Evolutionary conservation across 2,888 invertebrate species (phyloP), one percentile per base, ranked within the genome.

Genomic region (Eupithecia dodoneata): DNA sequence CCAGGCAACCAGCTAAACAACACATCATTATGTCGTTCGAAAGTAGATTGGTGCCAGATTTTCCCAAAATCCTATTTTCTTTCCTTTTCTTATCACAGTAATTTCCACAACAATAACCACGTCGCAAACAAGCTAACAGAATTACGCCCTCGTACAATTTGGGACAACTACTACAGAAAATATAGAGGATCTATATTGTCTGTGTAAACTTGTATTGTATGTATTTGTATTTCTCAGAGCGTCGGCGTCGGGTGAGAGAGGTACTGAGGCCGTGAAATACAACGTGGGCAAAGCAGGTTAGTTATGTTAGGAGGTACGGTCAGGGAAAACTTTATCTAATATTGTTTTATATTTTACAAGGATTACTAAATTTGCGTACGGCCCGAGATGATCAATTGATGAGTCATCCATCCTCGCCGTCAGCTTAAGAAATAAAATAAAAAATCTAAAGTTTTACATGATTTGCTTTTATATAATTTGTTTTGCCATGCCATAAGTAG

Each of bases 191-290:
- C 18, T 63, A 10, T 63, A 63, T 63, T 15, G 42, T 66, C 42
- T 66, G 15, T 42, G 66, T 66, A 15, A 15, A 44, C 13, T 42
- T 42, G 41, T 65, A 65, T 63, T 18, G 10, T 41, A 42, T 42
- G 42, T 42, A 66, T 65, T 41, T 42, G 66, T 66, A 42, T 42
- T 41, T 66, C 15, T 66, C 66, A 15, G 66, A 66, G 42, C 66
- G 63, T 18, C 63, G 63, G 18, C 66, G 63, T 18, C 63, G 63
- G 18, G 59, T 30, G 12, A 63, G 30, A 63, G 15, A 66, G 66
- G 15, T 66, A 66, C 66, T 12, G 59, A 63, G 30, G 42, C 41
- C 59, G 44, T 63, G 59, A 63, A 72, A 72, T 72, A 72, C 72
- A 44, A 63, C 63, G 30, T 30, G 59, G 59, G 44, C 10, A 72